These are phyloP conservation scores for Mnemiopsis leidyi DNA, from an alignment of 37 sponge, comb jelly and placozoan genomes.

Conservation along the genomic window DNA sequence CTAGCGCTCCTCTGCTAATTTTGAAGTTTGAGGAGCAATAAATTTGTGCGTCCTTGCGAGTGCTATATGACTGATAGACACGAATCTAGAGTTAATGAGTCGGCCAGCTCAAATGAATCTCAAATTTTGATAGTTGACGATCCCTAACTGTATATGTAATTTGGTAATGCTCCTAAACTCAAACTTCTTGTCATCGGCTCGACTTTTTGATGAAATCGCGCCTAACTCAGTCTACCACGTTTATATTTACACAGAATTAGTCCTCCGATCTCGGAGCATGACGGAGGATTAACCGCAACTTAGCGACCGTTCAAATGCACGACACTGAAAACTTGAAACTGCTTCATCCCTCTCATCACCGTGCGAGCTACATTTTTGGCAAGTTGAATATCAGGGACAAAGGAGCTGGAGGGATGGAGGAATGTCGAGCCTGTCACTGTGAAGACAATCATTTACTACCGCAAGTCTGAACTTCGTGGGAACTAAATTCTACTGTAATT, in stretches of 20 bases:
- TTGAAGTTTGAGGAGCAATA: background rate
- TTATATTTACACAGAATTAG: background rate
- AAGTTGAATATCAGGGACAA: background rate
- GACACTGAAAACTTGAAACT: background rate
- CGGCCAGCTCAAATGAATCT: conserved; percentile 7
- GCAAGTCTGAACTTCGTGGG: no score
- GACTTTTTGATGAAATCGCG: conserved; percentile 17
- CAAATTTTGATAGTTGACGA: conserved; percentile 30
- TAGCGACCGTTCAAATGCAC: background rate
- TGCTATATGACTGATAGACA: background rate
- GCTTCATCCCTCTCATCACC: background rate
- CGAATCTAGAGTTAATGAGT: background rate
- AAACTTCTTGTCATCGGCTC: background rate
- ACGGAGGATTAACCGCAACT: no score
- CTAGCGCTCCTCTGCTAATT: background rate
- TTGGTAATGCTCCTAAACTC: background rate
- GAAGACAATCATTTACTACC: background rate
- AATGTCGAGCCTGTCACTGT: background rate
- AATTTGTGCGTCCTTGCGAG: background rate
- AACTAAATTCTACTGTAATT: no score
- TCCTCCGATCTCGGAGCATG: background rate
- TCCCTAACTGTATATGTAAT: background rate
- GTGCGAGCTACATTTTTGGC: background rate
- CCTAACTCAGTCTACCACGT: background rate
- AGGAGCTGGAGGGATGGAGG: no score